phyloP scores from a whole-genome alignment of 2,797 vertebrate species.

The Syngnathus acus region DNA sequence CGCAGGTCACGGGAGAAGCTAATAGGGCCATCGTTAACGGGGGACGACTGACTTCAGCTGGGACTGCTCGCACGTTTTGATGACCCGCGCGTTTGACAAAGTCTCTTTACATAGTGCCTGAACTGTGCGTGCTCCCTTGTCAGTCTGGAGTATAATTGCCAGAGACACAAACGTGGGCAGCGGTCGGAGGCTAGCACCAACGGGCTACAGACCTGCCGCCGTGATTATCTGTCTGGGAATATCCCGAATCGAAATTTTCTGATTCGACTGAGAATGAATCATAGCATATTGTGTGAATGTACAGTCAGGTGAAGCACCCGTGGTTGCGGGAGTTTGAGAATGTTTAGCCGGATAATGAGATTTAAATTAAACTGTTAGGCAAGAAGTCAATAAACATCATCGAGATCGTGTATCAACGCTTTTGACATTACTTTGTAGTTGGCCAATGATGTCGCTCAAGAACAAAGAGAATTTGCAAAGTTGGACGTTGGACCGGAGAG shows the following conservation, averaged over 20 bases:
- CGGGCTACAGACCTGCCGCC: constrained; percentile 53
- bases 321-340: too few relatives aligned
- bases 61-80: constrained; percentile 61
- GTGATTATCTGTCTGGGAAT: constrained; percentile 59
- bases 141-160: constrained; percentile 69
- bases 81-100: constrained; percentile 68
- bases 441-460: too few relatives aligned
- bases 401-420: too few relatives aligned
- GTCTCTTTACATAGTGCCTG: constrained; percentile 63
- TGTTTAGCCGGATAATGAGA: too few relatives aligned
- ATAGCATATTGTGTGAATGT: constrained; percentile 14
- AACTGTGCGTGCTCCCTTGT: constrained; percentile 54
- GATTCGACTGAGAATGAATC: constrained; percentile 33
- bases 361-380: too few relatives aligned
- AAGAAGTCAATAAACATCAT: too few relatives aligned
- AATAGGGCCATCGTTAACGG: constrained; percentile 68
- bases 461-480: too few relatives aligned
- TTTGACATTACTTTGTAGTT: too few relatives aligned
- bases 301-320: constrained; percentile 37
- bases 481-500: too few relatives aligned
- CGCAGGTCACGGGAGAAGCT: constrained; percentile 59
- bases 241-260: constrained; percentile 44
- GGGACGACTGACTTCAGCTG: constrained; percentile 71
- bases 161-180: constrained; percentile 58
- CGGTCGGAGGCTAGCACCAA: constrained; percentile 48